Evolutionary conservation across 2,113 vertebrate species (phyloP).

Genomic region (Nyctibius bracteatus): DNA sequence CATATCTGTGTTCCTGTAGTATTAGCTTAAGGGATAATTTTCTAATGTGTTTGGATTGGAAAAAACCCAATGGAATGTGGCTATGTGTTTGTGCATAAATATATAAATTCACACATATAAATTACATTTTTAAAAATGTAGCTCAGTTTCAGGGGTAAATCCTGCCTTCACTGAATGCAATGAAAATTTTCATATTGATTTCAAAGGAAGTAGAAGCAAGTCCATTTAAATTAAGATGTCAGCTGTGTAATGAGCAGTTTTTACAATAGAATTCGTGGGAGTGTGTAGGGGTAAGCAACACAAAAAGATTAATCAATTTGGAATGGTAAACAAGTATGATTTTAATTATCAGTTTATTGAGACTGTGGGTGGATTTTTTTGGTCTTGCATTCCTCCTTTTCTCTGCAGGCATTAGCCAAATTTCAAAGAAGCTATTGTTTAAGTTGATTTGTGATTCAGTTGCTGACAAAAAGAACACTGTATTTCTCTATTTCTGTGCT

Average conservation of each 20-base stretch:
- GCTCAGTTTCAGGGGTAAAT: not conserved
- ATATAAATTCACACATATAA: not conserved
- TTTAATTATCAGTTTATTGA: conserved; percentile 39
- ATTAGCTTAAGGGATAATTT: not conserved
- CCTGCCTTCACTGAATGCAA: not conserved
- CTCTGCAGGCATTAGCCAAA: not conserved
- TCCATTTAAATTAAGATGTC: not conserved
- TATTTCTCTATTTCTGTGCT: conserved; percentile 20
- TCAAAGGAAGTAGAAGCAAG: not conserved
- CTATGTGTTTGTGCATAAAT: not conserved
- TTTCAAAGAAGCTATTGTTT: conserved; percentile 52
- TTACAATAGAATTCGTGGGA: not conserved
- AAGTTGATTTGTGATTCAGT: conserved; percentile 4
- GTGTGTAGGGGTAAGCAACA: not conserved
- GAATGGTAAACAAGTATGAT: conserved; percentile 38
- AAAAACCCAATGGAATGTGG: not conserved
- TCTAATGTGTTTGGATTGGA: not conserved
- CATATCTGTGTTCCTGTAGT: not conserved
- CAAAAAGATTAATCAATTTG: not conserved
- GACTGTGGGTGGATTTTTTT: conserved; percentile 23
- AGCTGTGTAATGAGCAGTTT: not conserved
- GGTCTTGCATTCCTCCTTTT: conserved; percentile 15
- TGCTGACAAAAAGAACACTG: not conserved
- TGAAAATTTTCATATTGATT: not conserved
- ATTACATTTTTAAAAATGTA: not conserved